A percentile compares a stretch with the other conserved stretches of the same genome.
phyloP scores from a whole-genome alignment of 2,888 invertebrate species.

The Linnaemya vulpina region DNA sequence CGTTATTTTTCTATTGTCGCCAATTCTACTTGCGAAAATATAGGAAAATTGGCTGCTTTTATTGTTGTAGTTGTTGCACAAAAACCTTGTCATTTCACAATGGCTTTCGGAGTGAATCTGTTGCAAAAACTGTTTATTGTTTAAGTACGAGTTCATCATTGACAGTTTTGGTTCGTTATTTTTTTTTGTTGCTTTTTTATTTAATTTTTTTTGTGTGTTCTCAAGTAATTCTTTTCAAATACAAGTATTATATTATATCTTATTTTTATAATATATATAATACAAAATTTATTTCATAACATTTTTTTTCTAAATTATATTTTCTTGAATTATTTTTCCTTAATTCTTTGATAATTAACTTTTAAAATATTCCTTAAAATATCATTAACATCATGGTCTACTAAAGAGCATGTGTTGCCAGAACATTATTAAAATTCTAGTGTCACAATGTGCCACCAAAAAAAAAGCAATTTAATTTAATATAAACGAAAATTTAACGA shows the following conservation, averaged over 20 bases:
- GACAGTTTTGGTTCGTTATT: no score
- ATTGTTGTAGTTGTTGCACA: neutral
- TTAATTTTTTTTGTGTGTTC: no score
- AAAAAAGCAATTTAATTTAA: neutral
- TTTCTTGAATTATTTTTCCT: neutral
- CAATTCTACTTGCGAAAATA: neutral
- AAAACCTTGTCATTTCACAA: conserved; percentile 24
- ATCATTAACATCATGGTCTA: neutral
- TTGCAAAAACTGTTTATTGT: neutral
- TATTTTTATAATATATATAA: no score
- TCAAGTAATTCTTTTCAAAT: no score
- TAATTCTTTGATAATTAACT: neutral
- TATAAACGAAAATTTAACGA: no score
- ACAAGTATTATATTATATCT: no score
- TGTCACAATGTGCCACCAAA: neutral
- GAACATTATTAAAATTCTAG: neutral
- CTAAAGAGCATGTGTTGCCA: neutral
- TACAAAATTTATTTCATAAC: no score
- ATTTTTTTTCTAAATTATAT: no score
- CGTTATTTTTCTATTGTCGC: neutral
- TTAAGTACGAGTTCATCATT: neutral
- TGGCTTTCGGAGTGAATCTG: neutral
- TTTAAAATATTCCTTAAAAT: neutral
- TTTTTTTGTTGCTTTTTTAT: no score
- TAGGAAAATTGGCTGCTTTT: neutral